Conservation (phyloP, 2,113 vertebrate genomes). For the Oreotragus oreotragus region DNA sequence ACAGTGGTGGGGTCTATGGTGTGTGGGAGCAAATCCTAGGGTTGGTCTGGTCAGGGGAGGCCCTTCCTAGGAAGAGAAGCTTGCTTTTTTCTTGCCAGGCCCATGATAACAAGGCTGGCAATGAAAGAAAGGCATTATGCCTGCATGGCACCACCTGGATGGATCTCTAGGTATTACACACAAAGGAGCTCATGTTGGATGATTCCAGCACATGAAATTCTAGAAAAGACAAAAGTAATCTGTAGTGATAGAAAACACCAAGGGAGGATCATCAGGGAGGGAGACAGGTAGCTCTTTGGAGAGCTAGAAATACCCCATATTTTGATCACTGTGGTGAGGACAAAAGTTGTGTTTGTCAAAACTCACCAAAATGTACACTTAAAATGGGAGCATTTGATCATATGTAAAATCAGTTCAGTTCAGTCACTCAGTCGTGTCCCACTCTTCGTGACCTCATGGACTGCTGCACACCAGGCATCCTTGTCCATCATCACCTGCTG, state of each 20-base stretch:
- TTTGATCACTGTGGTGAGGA: background rate
- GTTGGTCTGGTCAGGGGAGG: background rate
- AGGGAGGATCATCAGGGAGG: background rate
- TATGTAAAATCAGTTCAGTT: background rate
- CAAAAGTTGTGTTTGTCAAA: background rate
- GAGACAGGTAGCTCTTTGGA: background rate
- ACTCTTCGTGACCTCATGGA: background rate
- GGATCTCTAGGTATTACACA: background rate
- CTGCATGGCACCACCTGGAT: accelerated
- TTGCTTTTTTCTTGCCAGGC: background rate
- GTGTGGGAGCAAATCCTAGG: background rate
- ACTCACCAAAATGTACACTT: background rate
- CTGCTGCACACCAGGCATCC: background rate
- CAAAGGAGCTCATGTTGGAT: background rate
- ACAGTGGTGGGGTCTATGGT: background rate
- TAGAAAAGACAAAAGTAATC: background rate
- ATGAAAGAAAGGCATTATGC: background rate
- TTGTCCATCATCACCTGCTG: background rate
- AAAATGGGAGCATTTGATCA: background rate
- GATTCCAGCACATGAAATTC: background rate
- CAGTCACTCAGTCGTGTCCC: background rate
- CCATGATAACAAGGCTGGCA: background rate
- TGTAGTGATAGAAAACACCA: background rate
- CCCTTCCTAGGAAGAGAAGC: background rate
- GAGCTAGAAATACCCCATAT: background rate